These are phyloP conservation scores for Rambutsinella grinnellia DNA, from an alignment of 2,888 invertebrate genomes.

Conservation along the genomic window DNA sequence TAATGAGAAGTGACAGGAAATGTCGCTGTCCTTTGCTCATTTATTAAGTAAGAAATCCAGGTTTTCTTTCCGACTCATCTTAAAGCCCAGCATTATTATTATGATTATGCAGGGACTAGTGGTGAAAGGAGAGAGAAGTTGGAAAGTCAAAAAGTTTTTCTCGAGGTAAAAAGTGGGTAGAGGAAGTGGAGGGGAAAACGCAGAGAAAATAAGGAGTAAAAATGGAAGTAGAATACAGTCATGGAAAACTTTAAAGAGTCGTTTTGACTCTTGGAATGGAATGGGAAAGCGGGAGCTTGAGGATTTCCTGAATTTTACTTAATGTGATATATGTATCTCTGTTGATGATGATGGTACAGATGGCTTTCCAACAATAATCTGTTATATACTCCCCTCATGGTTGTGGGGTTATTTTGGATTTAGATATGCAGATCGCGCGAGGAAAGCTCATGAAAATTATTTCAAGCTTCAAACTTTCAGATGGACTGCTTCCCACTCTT, in stretches of 20 bases:
- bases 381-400: not conserved
- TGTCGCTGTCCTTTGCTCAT: conserved; percentile 35
- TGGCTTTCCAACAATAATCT: conserved; percentile 19
- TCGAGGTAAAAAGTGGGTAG: too few species aligned
- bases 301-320: conserved; percentile 41
- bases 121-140: conserved; percentile 1
- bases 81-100: conserved; percentile 14
- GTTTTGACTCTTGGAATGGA: conserved; percentile 10
- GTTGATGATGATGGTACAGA: conserved; percentile 21
- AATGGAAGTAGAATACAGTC: not conserved
- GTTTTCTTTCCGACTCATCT: conserved; percentile 24
- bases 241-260: not conserved
- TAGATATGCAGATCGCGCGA: not conserved
- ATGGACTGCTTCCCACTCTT: too few species aligned
- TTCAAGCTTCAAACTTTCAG: too few species aligned
- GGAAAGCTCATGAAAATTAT: too few species aligned
- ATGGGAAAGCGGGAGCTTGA: conserved; percentile 17
- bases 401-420: not conserved
- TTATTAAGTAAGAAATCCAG: conserved; percentile 27
- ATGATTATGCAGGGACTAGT: conserved; percentile 28
- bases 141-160: conserved; percentile 24
- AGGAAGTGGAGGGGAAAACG: conserved; percentile 19
- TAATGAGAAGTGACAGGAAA: conserved; percentile 39
- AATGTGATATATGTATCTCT: conserved; percentile 20
- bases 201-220: not conserved